Base-by-base conservation (phyloP, 2,888 invertebrate genomes). In the Netelia melanura region DNA sequence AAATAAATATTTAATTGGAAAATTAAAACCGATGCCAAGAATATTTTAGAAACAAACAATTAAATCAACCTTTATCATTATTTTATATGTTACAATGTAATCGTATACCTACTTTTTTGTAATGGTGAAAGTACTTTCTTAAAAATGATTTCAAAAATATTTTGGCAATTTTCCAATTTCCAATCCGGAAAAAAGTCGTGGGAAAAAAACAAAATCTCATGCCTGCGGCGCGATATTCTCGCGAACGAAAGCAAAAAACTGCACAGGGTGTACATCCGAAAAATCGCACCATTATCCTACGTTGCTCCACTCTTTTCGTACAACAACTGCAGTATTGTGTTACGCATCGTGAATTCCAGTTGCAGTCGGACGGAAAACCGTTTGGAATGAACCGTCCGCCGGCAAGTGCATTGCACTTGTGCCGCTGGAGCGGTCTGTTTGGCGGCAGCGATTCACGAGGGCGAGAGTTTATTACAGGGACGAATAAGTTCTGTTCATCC, bases 331-430 rank as follows among this genome's bases (percentile, higher is more conserved):
- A 23, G 72, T 52, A 62, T 78, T 74, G 62, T 30, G 58, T 68
- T 25, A 38, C 25, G 23, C 38, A 62, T 21, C 64, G 61, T 25
- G 48, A 67, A 17, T 72, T 44, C 44, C 65, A 56, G 11, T 72
- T 43, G 58, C 54, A 61, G 65, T 68, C 67, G 23, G 54, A 65
- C 14, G 14, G 48, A 68, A 78, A 72, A 56, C 56, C 43, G 64
- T 52, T 72, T 44, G 44, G 11, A 58, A 25, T 21, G 17, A 71
- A 65, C 48, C 14, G 71, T 64, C 64, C 38, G 2, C 61, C n/a
- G 58, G 52, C 83, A 83, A 74, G 83, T 83, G 83, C 48, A 78
- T 72, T 70, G 54, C 83, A 83, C 83, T 83, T 83, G 83, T 78
- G 78, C 23, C 56, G 61, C 43, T 44, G 52, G 43, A 61, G 61